These are phyloP conservation scores for Porites rus DNA, from an alignment of 92 coral and sea anemone species.

Conservation along the genomic window DNA sequence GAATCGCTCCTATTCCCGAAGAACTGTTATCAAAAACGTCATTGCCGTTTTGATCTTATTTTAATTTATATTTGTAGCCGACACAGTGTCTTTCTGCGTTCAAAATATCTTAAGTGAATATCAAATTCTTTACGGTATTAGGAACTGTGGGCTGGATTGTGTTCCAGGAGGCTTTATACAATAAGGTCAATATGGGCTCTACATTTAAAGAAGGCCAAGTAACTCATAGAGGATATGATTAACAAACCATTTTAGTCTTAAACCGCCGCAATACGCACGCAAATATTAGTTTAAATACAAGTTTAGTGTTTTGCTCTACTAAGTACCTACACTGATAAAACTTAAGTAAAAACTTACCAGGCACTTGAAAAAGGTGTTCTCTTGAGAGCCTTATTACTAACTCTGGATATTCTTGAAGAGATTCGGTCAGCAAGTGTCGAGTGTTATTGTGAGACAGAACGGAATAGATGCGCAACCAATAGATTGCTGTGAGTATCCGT, in stretches of 20 bases:
- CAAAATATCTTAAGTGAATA: slow-evolving; percentile 28
- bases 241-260: background rate
- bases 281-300: background rate
- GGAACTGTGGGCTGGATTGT: background rate
- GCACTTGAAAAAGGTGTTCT: slow-evolving; percentile 25
- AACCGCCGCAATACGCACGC: slow-evolving; percentile 3
- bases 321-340: background rate
- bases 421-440: background rate
- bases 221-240: background rate
- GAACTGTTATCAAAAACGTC: background rate
- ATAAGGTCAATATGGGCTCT: background rate
- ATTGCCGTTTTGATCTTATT: background rate
- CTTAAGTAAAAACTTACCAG: slow-evolving; percentile 24
- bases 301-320: background rate
- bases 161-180: no score
- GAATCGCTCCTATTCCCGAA: background rate
- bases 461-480: slow-evolving; percentile 7
- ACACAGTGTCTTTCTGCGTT: slow-evolving; percentile 9
- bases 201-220: no score
- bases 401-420: no score
- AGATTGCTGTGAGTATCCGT: background rate
- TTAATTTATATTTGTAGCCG: slow-evolving; percentile 4
- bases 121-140: background rate
- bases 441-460: background rate
- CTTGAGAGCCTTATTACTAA: background rate